These are phyloP conservation scores for Serripes groenlandicus DNA, from an alignment of 2,888 invertebrate genomes.

Conservation along the genomic window DNA sequence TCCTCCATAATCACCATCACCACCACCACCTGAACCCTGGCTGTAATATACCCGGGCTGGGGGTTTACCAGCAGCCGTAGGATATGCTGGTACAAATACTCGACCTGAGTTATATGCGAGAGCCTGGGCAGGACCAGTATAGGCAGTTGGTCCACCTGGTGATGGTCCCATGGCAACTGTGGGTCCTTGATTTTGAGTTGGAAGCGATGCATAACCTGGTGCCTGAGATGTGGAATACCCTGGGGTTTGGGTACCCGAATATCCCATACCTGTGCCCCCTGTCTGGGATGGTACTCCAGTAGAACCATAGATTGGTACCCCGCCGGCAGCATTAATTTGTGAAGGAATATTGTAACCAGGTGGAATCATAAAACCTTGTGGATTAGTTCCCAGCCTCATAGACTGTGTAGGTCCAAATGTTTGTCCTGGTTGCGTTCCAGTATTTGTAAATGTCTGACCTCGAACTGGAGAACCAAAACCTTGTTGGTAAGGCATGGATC, in stretches of 20 bases:
- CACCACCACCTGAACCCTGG: constrained; percentile 52
- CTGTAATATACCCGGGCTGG: constrained; percentile 69
- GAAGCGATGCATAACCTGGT: constrained; percentile 51
- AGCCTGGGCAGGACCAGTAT: constrained; percentile 62
- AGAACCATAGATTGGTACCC: constrained; percentile 20
- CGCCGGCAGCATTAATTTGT: constrained; percentile 33
- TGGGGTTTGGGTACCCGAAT: constrained; percentile 31
- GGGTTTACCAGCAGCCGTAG: constrained; percentile 65
- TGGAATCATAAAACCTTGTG: constrained; percentile 56
- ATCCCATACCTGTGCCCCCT: not conserved
- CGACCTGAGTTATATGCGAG: constrained; percentile 66
- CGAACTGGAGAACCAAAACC: constrained; percentile 29
- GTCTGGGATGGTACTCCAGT: constrained; percentile 30
- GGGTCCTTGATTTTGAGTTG: constrained; percentile 60
- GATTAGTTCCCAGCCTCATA: constrained; percentile 26
- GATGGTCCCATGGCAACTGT: constrained; percentile 57
- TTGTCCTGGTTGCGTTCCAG: constrained; percentile 10
- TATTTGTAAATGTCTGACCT: constrained; percentile 25
- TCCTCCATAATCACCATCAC: constrained; percentile 48
- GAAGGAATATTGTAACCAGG: constrained; percentile 57
- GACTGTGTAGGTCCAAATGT: constrained; percentile 8
- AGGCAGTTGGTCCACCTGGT: constrained; percentile 57
- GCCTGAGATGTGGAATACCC: constrained; percentile 49
- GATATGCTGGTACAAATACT: constrained; percentile 69
- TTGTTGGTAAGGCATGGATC: constrained; percentile 37